Evolutionary conservation across 2,888 invertebrate species (phyloP).

Genomic region (Agriopis leucophaearia): DNA sequence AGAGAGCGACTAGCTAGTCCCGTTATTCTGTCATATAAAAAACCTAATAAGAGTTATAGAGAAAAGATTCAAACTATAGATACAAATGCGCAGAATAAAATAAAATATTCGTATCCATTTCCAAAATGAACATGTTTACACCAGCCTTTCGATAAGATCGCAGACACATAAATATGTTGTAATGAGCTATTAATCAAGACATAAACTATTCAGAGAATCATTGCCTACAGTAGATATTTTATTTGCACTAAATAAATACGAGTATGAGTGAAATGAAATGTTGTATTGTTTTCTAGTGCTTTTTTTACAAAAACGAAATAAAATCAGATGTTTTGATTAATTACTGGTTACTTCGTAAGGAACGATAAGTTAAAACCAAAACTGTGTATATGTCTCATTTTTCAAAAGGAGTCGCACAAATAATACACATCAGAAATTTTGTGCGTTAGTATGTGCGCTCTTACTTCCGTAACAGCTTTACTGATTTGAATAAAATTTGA

Average conservation of each 20-base stretch:
- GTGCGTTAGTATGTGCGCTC: too few relatives aligned
- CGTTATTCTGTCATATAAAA: too few relatives aligned
- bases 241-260: slow-evolving; percentile 17
- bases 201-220: slow-evolving; percentile 34
- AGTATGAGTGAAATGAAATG: not conserved
- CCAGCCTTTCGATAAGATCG: slow-evolving; percentile 28
- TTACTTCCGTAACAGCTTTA: too few relatives aligned
- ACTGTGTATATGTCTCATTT: too few relatives aligned
- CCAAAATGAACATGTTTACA: slow-evolving; percentile 24
- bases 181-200: slow-evolving; percentile 33
- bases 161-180: slow-evolving; percentile 35
- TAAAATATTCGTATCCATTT: slow-evolving; percentile 4
- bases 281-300: not conserved
- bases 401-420: too few relatives aligned
- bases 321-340: too few relatives aligned
- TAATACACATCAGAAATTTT: too few relatives aligned
- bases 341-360: too few relatives aligned
- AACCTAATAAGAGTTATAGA: not conserved
- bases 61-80: not conserved
- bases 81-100: slow-evolving; percentile 4
- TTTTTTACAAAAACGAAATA: too few relatives aligned
- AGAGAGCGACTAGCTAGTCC: too few relatives aligned
- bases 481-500: too few relatives aligned
- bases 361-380: too few relatives aligned
- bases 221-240: slow-evolving; percentile 22